These are phyloP conservation scores for Micromesistius poutassou DNA, from an alignment of 2,797 vertebrate species.

Conservation along the genomic window DNA sequence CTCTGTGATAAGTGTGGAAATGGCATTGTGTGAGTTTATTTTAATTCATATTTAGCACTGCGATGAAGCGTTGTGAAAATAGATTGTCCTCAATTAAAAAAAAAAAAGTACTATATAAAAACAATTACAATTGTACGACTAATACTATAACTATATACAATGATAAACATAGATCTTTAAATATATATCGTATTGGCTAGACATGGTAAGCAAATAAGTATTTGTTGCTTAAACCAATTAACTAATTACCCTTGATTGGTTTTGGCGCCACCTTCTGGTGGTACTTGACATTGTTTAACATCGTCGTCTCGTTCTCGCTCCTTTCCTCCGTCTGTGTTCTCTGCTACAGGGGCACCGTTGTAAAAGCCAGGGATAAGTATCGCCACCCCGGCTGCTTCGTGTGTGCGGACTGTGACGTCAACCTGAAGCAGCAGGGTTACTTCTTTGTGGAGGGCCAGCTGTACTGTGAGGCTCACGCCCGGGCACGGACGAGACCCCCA, in stretches of 20 bases:
- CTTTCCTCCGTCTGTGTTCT: not conserved
- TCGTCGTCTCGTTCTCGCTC: not conserved
- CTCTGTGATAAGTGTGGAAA: constrained; percentile 94
- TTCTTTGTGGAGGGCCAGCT: constrained; percentile 94
- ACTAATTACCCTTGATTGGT: not conserved
- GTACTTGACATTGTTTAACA: not conserved
- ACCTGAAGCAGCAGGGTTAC: constrained; percentile 95
- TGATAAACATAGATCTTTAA: not conserved
- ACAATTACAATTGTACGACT: no score
- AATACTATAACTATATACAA: not conserved
- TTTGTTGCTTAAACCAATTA: not conserved
- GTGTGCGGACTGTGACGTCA: constrained; percentile 90
- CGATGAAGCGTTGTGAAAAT: not conserved
- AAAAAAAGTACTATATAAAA: not conserved
- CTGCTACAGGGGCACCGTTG: constrained; percentile 82
- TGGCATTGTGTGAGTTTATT: constrained; percentile 88
- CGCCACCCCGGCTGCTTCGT: constrained; percentile 94
- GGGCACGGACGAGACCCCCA: constrained; percentile 84
- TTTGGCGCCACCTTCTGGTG: not conserved
- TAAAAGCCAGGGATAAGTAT: constrained; percentile 92
- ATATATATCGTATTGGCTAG: not conserved
- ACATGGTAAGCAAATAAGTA: no score
- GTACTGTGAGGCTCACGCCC: constrained; percentile 92
- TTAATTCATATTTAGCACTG: not conserved
- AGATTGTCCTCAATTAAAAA: not conserved